Evolutionary conservation across 2,888 invertebrate species (phyloP).

Genomic region (Tetragnatha montana): DNA sequence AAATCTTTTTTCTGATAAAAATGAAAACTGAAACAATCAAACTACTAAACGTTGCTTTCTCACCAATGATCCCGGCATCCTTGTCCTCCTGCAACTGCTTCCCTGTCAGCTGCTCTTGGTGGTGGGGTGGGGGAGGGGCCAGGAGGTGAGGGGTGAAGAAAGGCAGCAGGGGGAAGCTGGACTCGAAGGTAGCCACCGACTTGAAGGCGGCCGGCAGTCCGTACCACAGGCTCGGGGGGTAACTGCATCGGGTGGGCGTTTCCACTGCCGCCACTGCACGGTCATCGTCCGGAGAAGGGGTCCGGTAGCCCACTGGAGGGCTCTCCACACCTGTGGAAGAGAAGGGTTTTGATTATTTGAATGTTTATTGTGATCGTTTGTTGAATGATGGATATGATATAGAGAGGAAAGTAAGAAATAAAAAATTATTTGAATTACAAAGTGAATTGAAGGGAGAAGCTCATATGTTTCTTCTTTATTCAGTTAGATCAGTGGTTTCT

Average conservation of each 20-base stretch:
- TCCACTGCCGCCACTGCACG: not conserved
- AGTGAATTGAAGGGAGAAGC: too few relatives aligned
- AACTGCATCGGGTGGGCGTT: constrained; percentile 30
- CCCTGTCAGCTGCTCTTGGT: not conserved
- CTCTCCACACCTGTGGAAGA: constrained; percentile 35
- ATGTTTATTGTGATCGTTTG: not conserved
- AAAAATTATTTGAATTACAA: too few relatives aligned
- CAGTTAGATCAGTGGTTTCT: too few relatives aligned
- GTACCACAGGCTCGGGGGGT: constrained; percentile 66
- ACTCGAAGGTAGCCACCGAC: constrained; percentile 66
- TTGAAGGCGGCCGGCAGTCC: constrained; percentile 67
- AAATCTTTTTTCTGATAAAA: too few relatives aligned
- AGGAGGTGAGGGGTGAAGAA: constrained; percentile 64
- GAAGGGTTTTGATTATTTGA: not conserved
- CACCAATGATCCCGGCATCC: too few relatives aligned
- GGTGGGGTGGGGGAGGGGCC: constrained; percentile 14
- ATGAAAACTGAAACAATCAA: too few relatives aligned
- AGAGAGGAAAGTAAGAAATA: too few relatives aligned
- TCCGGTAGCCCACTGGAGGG: constrained; percentile 36
- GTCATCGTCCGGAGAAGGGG: not conserved
- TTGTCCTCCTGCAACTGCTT: too few relatives aligned
- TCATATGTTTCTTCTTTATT: too few relatives aligned
- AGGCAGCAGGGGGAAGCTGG: constrained; percentile 63
- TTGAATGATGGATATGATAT: not conserved
- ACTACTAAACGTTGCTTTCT: too few relatives aligned